A percentile compares a stretch with the other conserved stretches of the same genome.
Evolutionary conservation across 1,140 invertebrate genomes (phyloP).

Genomic region (Rhysida immarginata): DNA sequence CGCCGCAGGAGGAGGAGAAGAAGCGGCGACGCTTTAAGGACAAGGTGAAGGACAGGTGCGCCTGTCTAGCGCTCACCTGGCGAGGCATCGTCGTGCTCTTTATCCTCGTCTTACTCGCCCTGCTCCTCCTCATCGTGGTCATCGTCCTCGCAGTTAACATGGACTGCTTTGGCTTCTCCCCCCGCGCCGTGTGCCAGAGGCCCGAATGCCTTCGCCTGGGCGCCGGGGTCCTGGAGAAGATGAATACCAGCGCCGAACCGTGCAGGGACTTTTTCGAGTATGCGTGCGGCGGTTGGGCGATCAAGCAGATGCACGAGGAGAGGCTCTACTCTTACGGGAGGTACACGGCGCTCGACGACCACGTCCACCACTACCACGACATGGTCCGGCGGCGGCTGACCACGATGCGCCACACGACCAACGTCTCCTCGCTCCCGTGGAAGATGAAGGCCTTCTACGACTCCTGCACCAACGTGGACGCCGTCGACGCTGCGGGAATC

Average conservation of each 20-base stretch:
- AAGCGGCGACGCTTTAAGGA: neutral
- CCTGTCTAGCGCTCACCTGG: neutral
- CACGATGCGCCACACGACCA: neutral
- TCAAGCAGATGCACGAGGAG: neutral
- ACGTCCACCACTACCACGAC: neutral
- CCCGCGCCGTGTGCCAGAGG: neutral
- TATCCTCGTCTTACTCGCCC: neutral
- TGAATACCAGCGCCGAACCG: constrained; percentile 31
- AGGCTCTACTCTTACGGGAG: neutral
- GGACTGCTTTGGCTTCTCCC: neutral
- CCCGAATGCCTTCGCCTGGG: neutral
- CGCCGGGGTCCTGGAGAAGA: constrained; percentile 22
- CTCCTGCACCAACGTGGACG: constrained; percentile 8
- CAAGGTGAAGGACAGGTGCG: neutral
- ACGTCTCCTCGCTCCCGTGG: neutral
- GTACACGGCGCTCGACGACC: neutral
- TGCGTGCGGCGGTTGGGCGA: constrained; percentile 32
- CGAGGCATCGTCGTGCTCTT: neutral
- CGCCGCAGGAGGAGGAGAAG: neutral
- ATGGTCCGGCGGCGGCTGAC: neutral
- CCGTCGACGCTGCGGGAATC: neutral
- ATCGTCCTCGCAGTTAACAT: constrained; percentile 1
- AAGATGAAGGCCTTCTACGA: constrained; percentile 9
- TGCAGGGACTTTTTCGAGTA: constrained; percentile 37
- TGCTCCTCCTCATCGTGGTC: constrained; percentile 1